Conservation (phyloP, 2,888 invertebrate genomes). For the Stegophylla sp. region DNA sequence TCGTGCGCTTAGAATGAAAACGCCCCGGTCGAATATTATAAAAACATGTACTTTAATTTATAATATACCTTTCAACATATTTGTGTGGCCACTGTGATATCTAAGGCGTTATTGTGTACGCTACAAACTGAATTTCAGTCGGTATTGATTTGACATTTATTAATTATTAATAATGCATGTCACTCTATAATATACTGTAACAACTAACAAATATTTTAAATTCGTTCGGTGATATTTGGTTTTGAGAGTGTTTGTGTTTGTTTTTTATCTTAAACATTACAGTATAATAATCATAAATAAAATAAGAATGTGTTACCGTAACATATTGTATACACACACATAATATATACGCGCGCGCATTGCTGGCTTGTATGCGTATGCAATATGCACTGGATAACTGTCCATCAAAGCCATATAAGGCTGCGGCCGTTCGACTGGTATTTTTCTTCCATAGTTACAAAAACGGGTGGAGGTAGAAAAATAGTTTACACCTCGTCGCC, state of each 20-base stretch:
- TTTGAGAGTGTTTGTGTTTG: background rate
- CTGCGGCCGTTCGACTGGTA: constrained; percentile 31
- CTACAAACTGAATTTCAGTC: too few relatives aligned
- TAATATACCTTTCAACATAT: too few relatives aligned
- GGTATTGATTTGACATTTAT: too few relatives aligned
- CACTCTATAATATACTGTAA: too few relatives aligned
- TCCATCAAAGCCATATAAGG: constrained; percentile 57
- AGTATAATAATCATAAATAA: background rate
- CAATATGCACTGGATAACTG: constrained; percentile 50
- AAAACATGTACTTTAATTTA: background rate
- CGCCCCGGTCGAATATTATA: background rate
- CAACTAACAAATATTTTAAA: too few relatives aligned
- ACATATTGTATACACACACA: background rate
- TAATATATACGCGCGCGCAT: background rate
- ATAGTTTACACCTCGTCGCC: constrained; percentile 39
- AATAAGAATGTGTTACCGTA: constrained; percentile 36
- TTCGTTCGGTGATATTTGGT: background rate
- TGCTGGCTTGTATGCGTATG: background rate
- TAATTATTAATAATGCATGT: too few relatives aligned
- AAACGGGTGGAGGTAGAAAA: constrained; percentile 15
- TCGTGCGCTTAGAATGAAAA: constrained; percentile 9
- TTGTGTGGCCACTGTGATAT: background rate
- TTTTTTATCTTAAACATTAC: background rate
- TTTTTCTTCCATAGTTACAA: constrained; percentile 17
- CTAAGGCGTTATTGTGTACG: background rate